Conservation (phyloP, 1,140 invertebrate species). For the Latrodectus geometricus region DNA sequence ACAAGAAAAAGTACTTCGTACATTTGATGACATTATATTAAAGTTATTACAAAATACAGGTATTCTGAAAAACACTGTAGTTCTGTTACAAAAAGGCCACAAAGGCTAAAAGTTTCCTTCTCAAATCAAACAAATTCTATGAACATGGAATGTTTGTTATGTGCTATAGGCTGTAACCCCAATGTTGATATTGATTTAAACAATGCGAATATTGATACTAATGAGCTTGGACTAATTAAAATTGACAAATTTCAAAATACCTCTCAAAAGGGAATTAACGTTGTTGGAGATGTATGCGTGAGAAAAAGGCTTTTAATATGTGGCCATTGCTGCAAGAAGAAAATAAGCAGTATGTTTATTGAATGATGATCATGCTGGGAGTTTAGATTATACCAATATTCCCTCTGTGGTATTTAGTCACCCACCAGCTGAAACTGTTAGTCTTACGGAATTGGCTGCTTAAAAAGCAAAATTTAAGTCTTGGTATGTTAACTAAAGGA, state of each 20-base stretch:
- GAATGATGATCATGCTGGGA: slow-evolving; percentile 75
- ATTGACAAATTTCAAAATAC: slow-evolving; percentile 75
- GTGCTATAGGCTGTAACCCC: slow-evolving; percentile 72
- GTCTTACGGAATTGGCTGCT: slow-evolving; percentile 73
- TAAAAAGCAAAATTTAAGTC: too few relatives aligned
- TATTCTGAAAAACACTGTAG: too few relatives aligned
- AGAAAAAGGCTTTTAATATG: slow-evolving; percentile 70
- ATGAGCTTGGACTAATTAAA: slow-evolving; percentile 69
- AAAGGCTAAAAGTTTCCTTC: slow-evolving; percentile 64
- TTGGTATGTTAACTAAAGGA: too few relatives aligned
- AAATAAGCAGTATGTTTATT: slow-evolving; percentile 68
- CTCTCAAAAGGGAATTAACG: slow-evolving; percentile 69
- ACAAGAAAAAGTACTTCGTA: slow-evolving; percentile 70
- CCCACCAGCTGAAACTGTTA: slow-evolving; percentile 74
- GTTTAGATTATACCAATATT: slow-evolving; percentile 72
- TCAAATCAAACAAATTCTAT: slow-evolving; percentile 63
- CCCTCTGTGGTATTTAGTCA: slow-evolving; percentile 74
- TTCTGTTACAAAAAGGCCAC: background rate
- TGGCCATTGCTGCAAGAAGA: slow-evolving; percentile 63
- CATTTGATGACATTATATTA: too few relatives aligned
- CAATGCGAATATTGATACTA: slow-evolving; percentile 69
- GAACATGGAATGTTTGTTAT: slow-evolving; percentile 71
- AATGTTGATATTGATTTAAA: slow-evolving; percentile 70
- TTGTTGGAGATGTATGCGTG: slow-evolving; percentile 74
- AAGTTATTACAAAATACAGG: too few relatives aligned